Evolutionary conservation across 2,797 vertebrate species (phyloP), one percentile per base, ranked within the genome.

Genomic region (Paedocypris micromegethes): DNA sequence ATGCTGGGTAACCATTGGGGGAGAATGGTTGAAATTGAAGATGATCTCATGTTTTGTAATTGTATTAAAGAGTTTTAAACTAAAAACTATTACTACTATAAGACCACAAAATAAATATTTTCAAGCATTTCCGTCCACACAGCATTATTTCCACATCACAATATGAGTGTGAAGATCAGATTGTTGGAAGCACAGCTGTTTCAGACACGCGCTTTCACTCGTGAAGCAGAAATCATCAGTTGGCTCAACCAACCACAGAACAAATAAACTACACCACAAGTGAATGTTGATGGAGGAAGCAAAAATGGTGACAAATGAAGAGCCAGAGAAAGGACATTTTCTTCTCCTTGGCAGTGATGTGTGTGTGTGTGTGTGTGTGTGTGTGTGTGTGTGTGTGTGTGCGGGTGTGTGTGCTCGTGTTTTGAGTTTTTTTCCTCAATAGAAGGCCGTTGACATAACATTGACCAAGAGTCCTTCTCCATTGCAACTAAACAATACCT

Each of bases 401-500:
- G 23, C 41, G 4, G 75, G 64, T 70, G 63, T 75, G 72, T 59
- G 50, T 62, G 64, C 72, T 54, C 64, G 43, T 53, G 44, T 61
- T 66, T 57, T 51, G 9, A 5, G 41, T 48, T 62, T 39, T 43
- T 39, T 51, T 43, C 51, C 43, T 51, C 47, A 42, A 52, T 9
- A 8, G 45, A 42, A 74, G 51, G 6, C 56, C 64, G 47, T 58
- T 75, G 68, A 70, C 64, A 63, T 66, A 71, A 71, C 72, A 63
- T 62, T 75, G 72, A 74, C 74, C 66, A 71, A 73, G 74, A 64
- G 54, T 45, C 68, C 69, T 67, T 79, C 70, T 78, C 72, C 64
- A 55, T 72, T 72, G 64, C 68, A 68, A 42, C 39, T n/a, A 41
- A 66, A 75, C 81, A 91, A 89, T 77, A 84, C 72, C 73, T 78